Evolutionary conservation across 2,113 vertebrate species (phyloP).

Genomic region (Cervus canadensis): DNA sequence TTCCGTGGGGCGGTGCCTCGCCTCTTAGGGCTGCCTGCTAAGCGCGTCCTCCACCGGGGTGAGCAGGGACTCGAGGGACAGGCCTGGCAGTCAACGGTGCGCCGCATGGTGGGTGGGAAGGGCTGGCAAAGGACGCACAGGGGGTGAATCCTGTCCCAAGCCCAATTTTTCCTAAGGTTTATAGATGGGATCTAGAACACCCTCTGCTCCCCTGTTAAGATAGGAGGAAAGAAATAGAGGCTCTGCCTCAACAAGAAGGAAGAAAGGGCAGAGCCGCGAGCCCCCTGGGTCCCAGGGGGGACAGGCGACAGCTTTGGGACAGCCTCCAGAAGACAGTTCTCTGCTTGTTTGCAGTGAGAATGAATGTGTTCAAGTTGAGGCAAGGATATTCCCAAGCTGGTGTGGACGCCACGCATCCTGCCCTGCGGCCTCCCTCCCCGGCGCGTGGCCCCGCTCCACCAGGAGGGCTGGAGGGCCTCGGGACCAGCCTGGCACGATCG

Average conservation of each 20-base stretch:
- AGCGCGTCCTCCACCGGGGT: no score
- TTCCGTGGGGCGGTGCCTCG: neutral
- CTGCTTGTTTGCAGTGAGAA: neutral
- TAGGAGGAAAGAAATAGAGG: neutral
- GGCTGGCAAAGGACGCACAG: neutral
- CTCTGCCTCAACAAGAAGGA: neutral
- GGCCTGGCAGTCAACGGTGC: neutral
- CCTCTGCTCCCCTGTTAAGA: neutral
- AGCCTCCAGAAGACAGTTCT: neutral
- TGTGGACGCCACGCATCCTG: neutral
- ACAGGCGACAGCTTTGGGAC: neutral
- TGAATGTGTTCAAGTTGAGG: slow-evolving; percentile 10
- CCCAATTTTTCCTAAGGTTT: neutral
- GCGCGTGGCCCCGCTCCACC: no score
- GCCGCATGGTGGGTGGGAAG: neutral
- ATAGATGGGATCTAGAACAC: neutral
- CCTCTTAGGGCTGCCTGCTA: neutral
- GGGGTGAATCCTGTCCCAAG: neutral
- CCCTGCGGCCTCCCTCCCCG: fast-evolving
- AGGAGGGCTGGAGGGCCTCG: neutral
- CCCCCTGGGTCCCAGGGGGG: neutral
- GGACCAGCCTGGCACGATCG: neutral
- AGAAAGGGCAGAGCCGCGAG: neutral
- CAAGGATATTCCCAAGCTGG: neutral
- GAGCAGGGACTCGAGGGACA: neutral